Percentiles rank a stretch among this genome's conserved stretches.
Conservation (phyloP, 2,888 invertebrate genomes). For the Emmelina monodactyla region DNA sequence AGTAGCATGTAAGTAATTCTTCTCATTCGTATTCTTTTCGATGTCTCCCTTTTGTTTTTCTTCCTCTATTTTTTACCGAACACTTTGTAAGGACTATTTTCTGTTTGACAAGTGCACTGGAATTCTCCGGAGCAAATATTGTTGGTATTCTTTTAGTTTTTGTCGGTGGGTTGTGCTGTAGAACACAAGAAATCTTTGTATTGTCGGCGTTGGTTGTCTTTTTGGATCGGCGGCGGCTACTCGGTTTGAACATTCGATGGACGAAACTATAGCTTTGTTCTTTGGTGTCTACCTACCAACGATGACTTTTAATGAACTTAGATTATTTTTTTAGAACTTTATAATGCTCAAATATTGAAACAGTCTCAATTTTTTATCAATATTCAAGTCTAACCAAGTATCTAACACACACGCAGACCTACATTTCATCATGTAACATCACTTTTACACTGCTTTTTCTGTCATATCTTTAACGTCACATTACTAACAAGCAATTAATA, state of each 20-base stretch:
- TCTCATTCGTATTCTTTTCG: constrained; percentile 39
- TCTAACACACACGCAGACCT: too few species aligned
- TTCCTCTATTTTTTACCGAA: constrained; percentile 36
- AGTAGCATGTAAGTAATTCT: constrained; percentile 24
- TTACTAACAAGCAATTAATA: too few species aligned
- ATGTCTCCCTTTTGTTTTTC: constrained; percentile 43
- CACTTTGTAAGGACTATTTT: constrained; percentile 52
- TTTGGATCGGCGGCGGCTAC: not conserved
- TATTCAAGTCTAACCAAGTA: too few species aligned
- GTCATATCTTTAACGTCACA: too few species aligned
- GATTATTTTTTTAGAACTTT: too few species aligned
- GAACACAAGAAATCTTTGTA: not conserved
- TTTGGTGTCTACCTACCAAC: too few species aligned
- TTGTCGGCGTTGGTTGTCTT: not conserved
- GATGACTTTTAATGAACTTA: too few species aligned
- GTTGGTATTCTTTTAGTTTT: constrained; percentile 31
- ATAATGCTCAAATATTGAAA: too few species aligned
- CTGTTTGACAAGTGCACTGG: constrained; percentile 52
- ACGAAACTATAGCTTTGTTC: not conserved
- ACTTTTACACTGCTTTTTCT: too few species aligned
- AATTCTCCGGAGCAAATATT: constrained; percentile 46
- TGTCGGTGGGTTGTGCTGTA: constrained; percentile 39
- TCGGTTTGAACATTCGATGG: not conserved
- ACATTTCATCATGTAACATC: too few species aligned
- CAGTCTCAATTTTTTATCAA: too few species aligned